phyloP scores from a whole-genome alignment of 1,140 invertebrate species.

The Ylistrum balloti region DNA sequence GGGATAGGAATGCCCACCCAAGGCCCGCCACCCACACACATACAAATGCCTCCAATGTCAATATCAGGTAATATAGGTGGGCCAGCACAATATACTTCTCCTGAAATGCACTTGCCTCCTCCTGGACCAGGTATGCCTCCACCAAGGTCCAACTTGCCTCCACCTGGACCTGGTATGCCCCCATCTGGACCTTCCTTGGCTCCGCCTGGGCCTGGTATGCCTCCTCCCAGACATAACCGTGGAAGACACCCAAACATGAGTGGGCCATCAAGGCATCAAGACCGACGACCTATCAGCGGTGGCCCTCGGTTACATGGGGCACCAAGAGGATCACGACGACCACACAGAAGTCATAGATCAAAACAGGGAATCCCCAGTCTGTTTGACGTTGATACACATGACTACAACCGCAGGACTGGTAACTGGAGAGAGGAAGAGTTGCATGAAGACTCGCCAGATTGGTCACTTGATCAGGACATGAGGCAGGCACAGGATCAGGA shows the following conservation, averaged over 20 bases:
- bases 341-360: slow-evolving; percentile 40
- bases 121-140: slow-evolving; percentile 19
- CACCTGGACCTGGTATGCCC: too few species aligned
- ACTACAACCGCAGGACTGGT: slow-evolving; percentile 41
- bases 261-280: neutral
- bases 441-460: slow-evolving; percentile 52
- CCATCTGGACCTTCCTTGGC: neutral
- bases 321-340: neutral
- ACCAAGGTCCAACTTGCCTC: neutral
- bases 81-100: neutral
- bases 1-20: slow-evolving; percentile 42
- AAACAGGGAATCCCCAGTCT: slow-evolving; percentile 44
- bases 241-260: neutral
- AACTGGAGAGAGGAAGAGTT: slow-evolving; percentile 51
- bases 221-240: neutral
- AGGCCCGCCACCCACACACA: slow-evolving; percentile 14
- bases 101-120: slow-evolving; percentile 24
- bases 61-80: neutral
- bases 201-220: too few species aligned
- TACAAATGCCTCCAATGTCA: slow-evolving; percentile 25
- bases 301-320: too few species aligned
- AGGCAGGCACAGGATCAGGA: slow-evolving; percentile 53
- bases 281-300: neutral
- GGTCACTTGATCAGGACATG: slow-evolving; percentile 43
- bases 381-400: slow-evolving; percentile 45